Evolutionary conservation across 30 jellyfish, hydroid and myxozoan genomes (phyloP), one percentile per base, ranked within the genome.

Genomic region (Cassiopea xamachana): DNA sequence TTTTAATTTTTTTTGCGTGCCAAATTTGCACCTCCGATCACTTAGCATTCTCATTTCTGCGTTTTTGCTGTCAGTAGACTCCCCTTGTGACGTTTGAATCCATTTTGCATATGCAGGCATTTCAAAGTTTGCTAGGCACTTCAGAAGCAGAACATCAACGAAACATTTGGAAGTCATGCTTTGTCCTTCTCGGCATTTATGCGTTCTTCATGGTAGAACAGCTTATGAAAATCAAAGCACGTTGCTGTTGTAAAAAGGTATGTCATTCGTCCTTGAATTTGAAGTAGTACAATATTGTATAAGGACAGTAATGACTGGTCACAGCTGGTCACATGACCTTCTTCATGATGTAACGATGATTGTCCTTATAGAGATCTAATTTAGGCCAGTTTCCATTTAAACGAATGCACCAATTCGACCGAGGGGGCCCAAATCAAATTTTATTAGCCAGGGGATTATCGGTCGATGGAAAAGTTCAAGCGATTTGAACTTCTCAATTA

Each of bases 121-220:
- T 87, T 73, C 78, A 87, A 58, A 87, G 89, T 69, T 80, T 59
- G 58, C 8, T 49, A 18, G 73, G 88, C 62, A 78, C 80, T 10
- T 77, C 86, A 0, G 92, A 89, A 79, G 92, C 49, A 15, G 92
- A 75, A 15, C 98, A 94, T 73, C 73, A 83, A 84, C 74, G 79
- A 17, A 97, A 80, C 61, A 96, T 94, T 43, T 94, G 98, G 97
- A 86, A 91, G 61, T 86, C 98, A 4, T 83, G 96, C 62, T 94
- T 94, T 80, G 92, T 94, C 46, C 92, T 94, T 55, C 90, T 94
- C 45, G 98, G 98, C 39, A 94, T 94, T 64, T 94, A 94, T 87
- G 60, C 92, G 50, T 94, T 94, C 82, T 94, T 94, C 69, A 13
- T 86, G 73, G 97, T 94, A 48, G 98, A 94, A 49, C 98, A 94